phyloP scores from a whole-genome alignment of 2,113 vertebrate genomes.

The Phaethornis superciliosus region DNA sequence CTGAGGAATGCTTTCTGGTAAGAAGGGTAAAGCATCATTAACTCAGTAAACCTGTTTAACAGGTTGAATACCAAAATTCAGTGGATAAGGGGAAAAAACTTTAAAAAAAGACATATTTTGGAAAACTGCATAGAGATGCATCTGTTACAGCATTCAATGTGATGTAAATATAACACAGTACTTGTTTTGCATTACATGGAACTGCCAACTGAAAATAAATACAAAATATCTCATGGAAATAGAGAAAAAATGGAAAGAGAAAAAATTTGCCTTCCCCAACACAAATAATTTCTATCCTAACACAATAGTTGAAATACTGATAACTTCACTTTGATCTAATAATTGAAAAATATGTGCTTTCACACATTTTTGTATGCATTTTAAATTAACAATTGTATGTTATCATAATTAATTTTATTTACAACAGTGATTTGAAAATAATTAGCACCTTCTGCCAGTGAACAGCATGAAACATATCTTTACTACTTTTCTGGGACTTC shows the following conservation, averaged over 20 bases:
- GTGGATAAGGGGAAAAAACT: neutral
- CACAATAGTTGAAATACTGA: neutral
- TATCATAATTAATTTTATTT: neutral
- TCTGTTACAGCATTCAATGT: neutral
- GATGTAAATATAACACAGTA: neutral
- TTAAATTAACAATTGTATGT: neutral
- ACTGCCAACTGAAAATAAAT: neutral
- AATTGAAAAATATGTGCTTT: neutral
- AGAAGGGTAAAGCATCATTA: neutral
- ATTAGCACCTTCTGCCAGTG: neutral
- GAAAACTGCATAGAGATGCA: neutral
- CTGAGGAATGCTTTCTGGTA: neutral
- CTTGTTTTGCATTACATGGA: neutral
- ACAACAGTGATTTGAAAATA: neutral
- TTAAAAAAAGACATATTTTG: neutral
- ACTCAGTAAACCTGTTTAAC: neutral
- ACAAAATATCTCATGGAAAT: neutral
- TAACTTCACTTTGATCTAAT: neutral
- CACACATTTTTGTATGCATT: neutral
- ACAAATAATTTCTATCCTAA: neutral
- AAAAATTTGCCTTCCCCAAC: neutral
- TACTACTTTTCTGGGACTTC: neutral
- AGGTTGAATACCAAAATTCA: neutral
- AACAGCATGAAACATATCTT: neutral
- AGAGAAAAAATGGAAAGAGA: too few species aligned